A percentile compares a stretch with the other conserved stretches of the same genome.
Conservation (phyloP, 2,113 vertebrate species). For the Gymnocephalus cernua region DNA sequence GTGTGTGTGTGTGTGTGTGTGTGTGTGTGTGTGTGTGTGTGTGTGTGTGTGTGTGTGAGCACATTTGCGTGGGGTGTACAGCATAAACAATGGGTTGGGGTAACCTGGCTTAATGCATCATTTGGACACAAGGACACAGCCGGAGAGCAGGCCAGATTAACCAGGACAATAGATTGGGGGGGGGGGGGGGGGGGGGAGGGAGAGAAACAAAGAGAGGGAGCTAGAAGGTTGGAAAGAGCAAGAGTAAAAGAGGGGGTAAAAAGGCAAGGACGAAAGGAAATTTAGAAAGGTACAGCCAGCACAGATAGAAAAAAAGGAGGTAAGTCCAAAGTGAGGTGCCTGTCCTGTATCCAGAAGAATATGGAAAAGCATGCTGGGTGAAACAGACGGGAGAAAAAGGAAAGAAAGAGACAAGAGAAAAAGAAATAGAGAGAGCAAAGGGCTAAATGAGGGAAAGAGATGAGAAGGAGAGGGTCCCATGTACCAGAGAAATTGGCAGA, state of each 20-base stretch:
- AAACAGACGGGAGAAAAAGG: neutral
- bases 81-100: constrained; percentile 64
- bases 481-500: constrained; percentile 40
- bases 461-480: constrained; percentile 17
- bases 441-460: constrained; percentile 23
- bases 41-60: neutral
- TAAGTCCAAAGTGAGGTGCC: neutral
- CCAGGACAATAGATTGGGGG: constrained; percentile 55
- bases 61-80: constrained; percentile 18
- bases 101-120: constrained; percentile 78
- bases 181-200: neutral
- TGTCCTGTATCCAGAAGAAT: constrained; percentile 2
- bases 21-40: neutral
- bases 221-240: neutral
- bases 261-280: neutral
- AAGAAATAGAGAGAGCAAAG: constrained; percentile 17
- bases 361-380: constrained; percentile 5
- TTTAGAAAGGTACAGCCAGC: neutral
- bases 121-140: constrained; percentile 69
- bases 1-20: constrained; percentile 3
- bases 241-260: neutral
- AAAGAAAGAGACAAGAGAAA: constrained; percentile 7
- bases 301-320: neutral
- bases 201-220: constrained; percentile 16
- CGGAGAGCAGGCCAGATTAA: constrained; percentile 63